These are phyloP conservation scores for Arvicanthis niloticus DNA, from an alignment of 2,113 vertebrate genomes.

Conservation along the genomic window DNA sequence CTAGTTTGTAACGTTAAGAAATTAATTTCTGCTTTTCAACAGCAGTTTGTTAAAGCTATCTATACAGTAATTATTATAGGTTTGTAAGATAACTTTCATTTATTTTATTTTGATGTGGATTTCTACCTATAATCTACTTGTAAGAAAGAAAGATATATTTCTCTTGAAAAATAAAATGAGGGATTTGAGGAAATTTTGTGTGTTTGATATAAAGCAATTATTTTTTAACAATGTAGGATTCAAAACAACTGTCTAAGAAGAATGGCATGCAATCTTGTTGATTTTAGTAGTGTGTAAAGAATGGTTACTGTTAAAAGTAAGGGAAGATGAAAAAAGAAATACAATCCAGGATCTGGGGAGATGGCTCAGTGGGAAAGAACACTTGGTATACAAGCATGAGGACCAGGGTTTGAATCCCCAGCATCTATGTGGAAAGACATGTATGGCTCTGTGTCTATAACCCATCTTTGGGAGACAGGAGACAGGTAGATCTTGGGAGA, in stretches of 20 bases:
- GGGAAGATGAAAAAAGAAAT: constrained; percentile 59
- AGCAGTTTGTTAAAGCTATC: constrained; percentile 53
- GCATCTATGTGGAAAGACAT: background rate
- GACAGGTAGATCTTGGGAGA: background rate
- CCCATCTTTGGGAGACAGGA: background rate
- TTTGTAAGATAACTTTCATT: constrained; percentile 24
- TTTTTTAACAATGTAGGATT: constrained; percentile 38
- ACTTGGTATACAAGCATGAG: background rate
- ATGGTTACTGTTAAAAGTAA: constrained; percentile 38
- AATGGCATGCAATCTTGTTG: background rate
- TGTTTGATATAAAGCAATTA: constrained; percentile 52
- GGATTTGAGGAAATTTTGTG: constrained; percentile 29
- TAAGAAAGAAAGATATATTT: constrained; percentile 60
- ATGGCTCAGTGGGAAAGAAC: background rate
- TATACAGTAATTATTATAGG: constrained; percentile 49
- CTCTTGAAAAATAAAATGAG: constrained; percentile 55
- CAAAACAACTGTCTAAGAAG: constrained; percentile 20
- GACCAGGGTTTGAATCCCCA: background rate
- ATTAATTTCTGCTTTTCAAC: constrained; percentile 33
- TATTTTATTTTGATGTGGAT: constrained; percentile 67
- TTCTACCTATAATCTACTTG: constrained; percentile 20
- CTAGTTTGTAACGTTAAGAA: constrained; percentile 55
- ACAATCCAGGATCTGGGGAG: constrained; percentile 9
- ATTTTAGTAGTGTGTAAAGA: background rate
- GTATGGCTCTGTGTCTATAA: background rate